Percentiles rank a stretch among this genome's conserved stretches.
Evolutionary conservation across 2,888 invertebrate species (phyloP).

Genomic region (Herminia tarsipennalis): DNA sequence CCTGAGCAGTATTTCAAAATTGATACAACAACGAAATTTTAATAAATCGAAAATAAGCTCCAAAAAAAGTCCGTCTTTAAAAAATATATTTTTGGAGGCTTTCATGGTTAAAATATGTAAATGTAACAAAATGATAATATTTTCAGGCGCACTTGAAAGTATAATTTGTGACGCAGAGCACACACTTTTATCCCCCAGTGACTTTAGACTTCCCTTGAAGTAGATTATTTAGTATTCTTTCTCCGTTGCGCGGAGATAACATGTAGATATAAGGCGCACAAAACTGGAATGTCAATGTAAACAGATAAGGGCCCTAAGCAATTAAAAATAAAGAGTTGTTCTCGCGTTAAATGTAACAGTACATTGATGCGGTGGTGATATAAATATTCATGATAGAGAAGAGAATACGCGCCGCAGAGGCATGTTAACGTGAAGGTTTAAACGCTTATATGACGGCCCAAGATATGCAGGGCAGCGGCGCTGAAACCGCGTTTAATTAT

Average conservation of each 20-base stretch:
- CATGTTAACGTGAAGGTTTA: conserved; percentile 72
- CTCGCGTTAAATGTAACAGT: conserved; percentile 57
- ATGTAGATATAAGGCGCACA: conserved; percentile 20
- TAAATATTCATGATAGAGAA: conserved; percentile 76
- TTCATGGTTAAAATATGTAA: neutral
- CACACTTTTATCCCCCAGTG: neutral
- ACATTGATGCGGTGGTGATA: conserved; percentile 67
- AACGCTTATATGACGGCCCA: conserved; percentile 51
- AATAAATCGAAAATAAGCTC: no score
- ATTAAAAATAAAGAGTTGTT: conserved; percentile 42
- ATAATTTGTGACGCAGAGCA: conserved; percentile 1
- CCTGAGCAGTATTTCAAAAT: neutral
- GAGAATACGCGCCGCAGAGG: conserved; percentile 59
- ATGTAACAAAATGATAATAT: conserved; percentile 1
- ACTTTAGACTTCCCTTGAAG: conserved; percentile 1
- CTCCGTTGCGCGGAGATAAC: conserved; percentile 19
- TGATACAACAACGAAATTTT: no score
- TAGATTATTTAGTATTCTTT: conserved; percentile 29
- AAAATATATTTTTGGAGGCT: neutral
- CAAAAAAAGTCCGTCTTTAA: no score
- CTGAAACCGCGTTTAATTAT: neutral
- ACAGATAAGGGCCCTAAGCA: conserved; percentile 37
- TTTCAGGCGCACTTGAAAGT: neutral
- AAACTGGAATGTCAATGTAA: conserved; percentile 30
- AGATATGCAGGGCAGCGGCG: conserved; percentile 27